phyloP scores from a whole-genome alignment of 2,888 invertebrate species.

The Noctua pronuba region DNA sequence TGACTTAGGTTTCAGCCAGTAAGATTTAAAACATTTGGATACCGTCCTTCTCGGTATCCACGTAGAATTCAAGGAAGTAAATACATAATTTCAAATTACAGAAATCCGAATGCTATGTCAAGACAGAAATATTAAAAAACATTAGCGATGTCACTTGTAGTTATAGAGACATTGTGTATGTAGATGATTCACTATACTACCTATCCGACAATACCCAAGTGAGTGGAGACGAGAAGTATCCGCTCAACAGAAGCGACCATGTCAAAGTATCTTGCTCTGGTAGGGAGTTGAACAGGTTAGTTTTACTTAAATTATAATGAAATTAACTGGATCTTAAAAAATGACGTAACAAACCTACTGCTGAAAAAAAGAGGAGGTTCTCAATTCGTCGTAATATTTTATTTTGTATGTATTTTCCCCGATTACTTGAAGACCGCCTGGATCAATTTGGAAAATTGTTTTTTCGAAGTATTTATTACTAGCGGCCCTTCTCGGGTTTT shows the following conservation, averaged over 20 bases:
- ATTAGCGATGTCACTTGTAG: slow-evolving; percentile 83
- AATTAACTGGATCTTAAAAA: background rate
- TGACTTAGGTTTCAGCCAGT: background rate
- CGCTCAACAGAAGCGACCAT: slow-evolving; percentile 92
- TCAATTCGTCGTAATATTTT: too few species aligned
- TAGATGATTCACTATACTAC: slow-evolving; percentile 90
- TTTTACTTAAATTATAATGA: background rate
- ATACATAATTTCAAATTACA: slow-evolving; percentile 74
- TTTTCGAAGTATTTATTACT: too few species aligned
- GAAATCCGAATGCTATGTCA: slow-evolving; percentile 86
- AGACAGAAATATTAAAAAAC: slow-evolving; percentile 71
- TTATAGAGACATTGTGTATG: slow-evolving; percentile 93
- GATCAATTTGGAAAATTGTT: too few species aligned
- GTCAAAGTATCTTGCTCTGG: slow-evolving; percentile 92
- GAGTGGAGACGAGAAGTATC: slow-evolving; percentile 90
- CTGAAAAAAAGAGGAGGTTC: too few species aligned
- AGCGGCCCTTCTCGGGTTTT: too few species aligned
- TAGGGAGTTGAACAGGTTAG: slow-evolving; percentile 74
- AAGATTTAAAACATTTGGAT: background rate
- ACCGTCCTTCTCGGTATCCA: background rate
- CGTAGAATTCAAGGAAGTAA: background rate
- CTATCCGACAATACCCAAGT: slow-evolving; percentile 88
- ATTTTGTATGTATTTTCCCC: too few species aligned
- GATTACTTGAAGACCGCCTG: too few species aligned
- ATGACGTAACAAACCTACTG: background rate